Evolutionary conservation across 53 echinoderm and acorn worm genomes (phyloP), one percentile per base, ranked within the genome.

Genomic region (Echinometra lucunter): DNA sequence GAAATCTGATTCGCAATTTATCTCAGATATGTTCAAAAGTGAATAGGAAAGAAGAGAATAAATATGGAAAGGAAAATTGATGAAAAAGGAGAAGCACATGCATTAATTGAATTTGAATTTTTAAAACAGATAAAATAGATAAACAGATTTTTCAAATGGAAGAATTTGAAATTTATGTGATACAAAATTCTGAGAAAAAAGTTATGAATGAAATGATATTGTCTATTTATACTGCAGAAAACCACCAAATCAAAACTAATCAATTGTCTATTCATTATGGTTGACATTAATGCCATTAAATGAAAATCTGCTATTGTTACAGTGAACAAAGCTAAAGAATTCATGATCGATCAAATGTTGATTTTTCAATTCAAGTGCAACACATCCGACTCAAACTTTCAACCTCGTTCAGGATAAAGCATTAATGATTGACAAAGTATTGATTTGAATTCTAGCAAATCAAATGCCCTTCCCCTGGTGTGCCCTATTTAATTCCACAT

Each of bases 281-380:
- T 49, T 85, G 85, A 30, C 28, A n/a, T 85, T 85, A 85, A 85
- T 85, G 49, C 85, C 85, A 85, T 85, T 85, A 85, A 85, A 85
- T 49, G 30, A 85, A 85, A 49, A 30, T 5, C 85, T n/a, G 1
- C 49, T 12, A 49, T 85, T 85, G 85, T 85, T 2, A 47, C 23
- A 85, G 12, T 30, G 4, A 83, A 85, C 85, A 85, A 85, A 28
- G 85, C 27, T 5, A 85, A 85, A 85, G 85, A 85, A 85, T 85
- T 85, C 53, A 28, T 19, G 17, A 85, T 47, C 49, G 49, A 85
- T 30, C 85, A 49, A 85, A 12, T 13, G 49, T 85, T 49, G 85
- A 85, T 85, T 49, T 49, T 85, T 85, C 85, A 25, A 28, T 49
- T 85, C 49, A 30, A n/a, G 12, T 49, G 12, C n/a, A 85, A 2